Conservation (phyloP, 2,113 vertebrate species). For the Microtus montanus region DNA sequence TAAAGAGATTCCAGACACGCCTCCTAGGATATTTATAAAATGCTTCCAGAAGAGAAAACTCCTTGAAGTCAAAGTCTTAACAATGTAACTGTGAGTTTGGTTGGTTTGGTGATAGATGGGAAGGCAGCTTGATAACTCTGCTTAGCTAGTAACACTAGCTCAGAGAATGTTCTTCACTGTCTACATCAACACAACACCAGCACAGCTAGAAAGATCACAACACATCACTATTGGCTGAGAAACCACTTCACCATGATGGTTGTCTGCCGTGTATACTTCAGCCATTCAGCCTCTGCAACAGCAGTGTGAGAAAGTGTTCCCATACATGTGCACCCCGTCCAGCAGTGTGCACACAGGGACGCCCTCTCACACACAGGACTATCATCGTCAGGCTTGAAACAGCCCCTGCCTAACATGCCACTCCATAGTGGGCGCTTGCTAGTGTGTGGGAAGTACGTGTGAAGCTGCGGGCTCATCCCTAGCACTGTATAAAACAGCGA, state of each 20-base stretch:
- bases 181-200: neutral
- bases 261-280: neutral
- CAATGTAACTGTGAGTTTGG: neutral
- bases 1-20: conserved; percentile 22
- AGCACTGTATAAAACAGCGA: neutral
- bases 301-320: neutral
- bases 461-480: neutral
- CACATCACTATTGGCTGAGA: neutral
- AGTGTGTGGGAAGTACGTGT: neutral
- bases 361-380: neutral
- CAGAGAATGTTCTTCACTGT: neutral
- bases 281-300: neutral
- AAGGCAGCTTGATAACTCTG: neutral
- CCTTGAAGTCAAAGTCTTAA: conserved; percentile 21
- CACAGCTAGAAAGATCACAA: neutral
- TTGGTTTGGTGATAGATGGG: neutral
- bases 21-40: neutral
- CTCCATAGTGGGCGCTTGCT: neutral
- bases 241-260: neutral
- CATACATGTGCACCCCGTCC: rapidly evolving
- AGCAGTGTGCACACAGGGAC: neutral
- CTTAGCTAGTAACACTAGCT: neutral
- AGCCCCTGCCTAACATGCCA: neutral
- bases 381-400: neutral
- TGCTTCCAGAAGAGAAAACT: neutral